Conservation (phyloP, 2,888 invertebrate species). For the Notocelia uddmanniana region DNA sequence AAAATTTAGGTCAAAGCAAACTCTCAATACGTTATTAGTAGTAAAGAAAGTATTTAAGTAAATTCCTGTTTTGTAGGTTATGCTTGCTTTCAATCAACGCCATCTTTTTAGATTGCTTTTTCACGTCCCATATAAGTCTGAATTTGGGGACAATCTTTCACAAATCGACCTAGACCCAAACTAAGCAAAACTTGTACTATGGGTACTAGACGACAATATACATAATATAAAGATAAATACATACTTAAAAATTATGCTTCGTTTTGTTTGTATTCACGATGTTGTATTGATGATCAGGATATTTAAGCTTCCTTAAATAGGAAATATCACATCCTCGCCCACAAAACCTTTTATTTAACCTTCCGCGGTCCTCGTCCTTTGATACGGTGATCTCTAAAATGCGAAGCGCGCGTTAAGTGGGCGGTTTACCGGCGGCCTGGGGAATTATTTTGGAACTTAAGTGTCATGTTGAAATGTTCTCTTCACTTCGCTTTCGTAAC, state of each 20-base stretch:
- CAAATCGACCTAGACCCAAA: too few species aligned
- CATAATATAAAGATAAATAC: too few species aligned
- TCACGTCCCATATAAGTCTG: background rate
- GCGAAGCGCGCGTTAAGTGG: conserved; percentile 69
- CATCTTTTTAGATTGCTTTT: background rate
- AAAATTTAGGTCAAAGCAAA: too few species aligned
- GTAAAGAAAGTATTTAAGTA: background rate
- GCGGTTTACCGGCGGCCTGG: conserved; percentile 68
- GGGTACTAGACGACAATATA: too few species aligned
- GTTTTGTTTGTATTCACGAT: background rate
- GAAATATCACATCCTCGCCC: conserved; percentile 27
- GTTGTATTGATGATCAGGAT: background rate
- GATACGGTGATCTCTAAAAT: conserved; percentile 48
- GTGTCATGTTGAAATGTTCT: conserved; percentile 72
- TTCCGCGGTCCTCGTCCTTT: conserved; percentile 44
- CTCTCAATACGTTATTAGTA: background rate
- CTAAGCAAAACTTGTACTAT: too few species aligned
- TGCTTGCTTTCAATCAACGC: background rate
- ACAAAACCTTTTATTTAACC: conserved; percentile 40
- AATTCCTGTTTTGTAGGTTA: background rate
- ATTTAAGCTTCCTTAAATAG: conserved; percentile 9
- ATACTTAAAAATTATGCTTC: too few species aligned
- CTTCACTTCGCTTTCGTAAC: conserved; percentile 65
- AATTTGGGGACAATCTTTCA: too few species aligned
- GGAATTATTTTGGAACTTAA: conserved; percentile 77